Percentiles rank a stretch among this genome's conserved stretches.
These are phyloP conservation scores for Oryctolagus cuniculus DNA, from an alignment of 2,113 vertebrate genomes.

Conservation along the genomic window mOryCun1.1 NC_091450.1:43400501-43401000, in stretches of 20 bases:
- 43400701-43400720: background rate
- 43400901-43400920: background rate
- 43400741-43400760: conserved; percentile 73
- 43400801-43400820: background rate
- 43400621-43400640: background rate
- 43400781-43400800: background rate
- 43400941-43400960: background rate
- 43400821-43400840: background rate
- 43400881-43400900: background rate
- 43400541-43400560: background rate
- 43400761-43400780: conserved; percentile 78
- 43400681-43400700: too few relatives aligned
- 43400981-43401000: conserved; percentile 16
- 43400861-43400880: conserved; percentile 1
- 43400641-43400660: background rate
- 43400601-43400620: background rate
- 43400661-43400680: background rate
- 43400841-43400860: background rate
- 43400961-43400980: conserved; percentile 54
- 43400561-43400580: too few relatives aligned
- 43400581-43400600: too few relatives aligned
- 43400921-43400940: background rate
- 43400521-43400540: background rate
- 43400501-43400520: background rate
- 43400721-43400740: conserved; percentile 73